Evolutionary conservation across 53 echinoderm and acorn worm genomes (phyloP).

Genomic region (Astropecten irregularis): DNA sequence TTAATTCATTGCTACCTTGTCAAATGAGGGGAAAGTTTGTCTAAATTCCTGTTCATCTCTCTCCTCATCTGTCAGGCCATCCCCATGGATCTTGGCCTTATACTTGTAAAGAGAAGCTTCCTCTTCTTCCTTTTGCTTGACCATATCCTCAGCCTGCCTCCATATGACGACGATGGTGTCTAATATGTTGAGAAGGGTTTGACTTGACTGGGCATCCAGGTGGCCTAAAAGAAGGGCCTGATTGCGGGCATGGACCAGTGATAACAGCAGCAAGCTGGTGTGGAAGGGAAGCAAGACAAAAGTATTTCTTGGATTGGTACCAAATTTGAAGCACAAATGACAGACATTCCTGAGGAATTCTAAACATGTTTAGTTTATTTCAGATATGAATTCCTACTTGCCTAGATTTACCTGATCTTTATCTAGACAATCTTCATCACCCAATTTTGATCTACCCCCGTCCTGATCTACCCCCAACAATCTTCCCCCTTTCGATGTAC

Average conservation of each 20-base stretch:
- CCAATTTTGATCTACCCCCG: no score
- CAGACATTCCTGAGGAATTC: no score
- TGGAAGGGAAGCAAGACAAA: background rate
- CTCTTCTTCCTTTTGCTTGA: conserved; percentile 79
- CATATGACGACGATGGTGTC: conserved; percentile 70
- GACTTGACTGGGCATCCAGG: conserved; percentile 39
- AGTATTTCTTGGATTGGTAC: background rate
- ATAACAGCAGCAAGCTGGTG: conserved; percentile 65
- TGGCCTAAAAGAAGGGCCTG: conserved; percentile 55
- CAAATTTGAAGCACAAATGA: no score
- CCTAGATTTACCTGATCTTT: no score
- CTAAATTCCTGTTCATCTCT: conserved; percentile 87
- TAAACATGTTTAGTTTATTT: no score
- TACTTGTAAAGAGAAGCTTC: conserved; percentile 80
- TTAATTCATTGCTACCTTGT: conserved; percentile 54
- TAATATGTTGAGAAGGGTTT: conserved; percentile 63
- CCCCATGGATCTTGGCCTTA: conserved; percentile 86
- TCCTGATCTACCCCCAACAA: no score
- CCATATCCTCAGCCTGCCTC: conserved; percentile 77
- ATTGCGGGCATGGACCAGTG: conserved; percentile 67
- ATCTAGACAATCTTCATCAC: no score
- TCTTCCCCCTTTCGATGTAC: no score
- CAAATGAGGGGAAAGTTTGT: conserved; percentile 82
- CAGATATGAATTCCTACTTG: no score
- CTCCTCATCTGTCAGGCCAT: conserved; percentile 86